Evolutionary conservation across 2,888 invertebrate genomes (phyloP).

Genomic region (Embidobia sp.): DNA sequence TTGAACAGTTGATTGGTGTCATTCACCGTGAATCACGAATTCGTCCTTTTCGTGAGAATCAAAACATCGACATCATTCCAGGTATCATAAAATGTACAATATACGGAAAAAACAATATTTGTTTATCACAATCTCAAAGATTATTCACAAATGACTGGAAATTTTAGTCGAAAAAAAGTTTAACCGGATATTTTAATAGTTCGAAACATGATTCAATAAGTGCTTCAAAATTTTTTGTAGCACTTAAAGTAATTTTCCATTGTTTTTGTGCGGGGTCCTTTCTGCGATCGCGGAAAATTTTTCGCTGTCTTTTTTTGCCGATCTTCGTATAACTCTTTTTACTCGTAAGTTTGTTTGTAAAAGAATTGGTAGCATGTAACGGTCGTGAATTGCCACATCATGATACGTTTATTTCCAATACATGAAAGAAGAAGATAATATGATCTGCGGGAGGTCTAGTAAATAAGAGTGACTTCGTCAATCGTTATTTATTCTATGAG

Average conservation of each 20-base stretch:
- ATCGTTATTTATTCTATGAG: background rate
- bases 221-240: no score
- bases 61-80: no score
- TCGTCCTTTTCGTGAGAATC: background rate
- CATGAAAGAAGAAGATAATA: constrained; percentile 8
- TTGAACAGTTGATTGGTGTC: background rate
- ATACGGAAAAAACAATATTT: no score
- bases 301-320: background rate
- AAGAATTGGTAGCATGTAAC: background rate
- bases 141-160: no score
- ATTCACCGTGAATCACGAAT: background rate
- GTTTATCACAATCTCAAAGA: no score
- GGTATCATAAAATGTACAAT: background rate
- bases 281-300: background rate
- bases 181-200: no score
- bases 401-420: background rate
- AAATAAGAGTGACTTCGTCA: constrained; percentile 4
- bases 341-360: background rate
- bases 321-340: background rate
- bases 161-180: no score
- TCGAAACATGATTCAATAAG: no score
- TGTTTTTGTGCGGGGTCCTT: no score
- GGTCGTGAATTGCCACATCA: background rate
- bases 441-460: constrained; percentile 11
- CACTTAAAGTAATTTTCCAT: no score